Conservation (phyloP, 2,113 vertebrate genomes). For the Amazona guildingii region DNA sequence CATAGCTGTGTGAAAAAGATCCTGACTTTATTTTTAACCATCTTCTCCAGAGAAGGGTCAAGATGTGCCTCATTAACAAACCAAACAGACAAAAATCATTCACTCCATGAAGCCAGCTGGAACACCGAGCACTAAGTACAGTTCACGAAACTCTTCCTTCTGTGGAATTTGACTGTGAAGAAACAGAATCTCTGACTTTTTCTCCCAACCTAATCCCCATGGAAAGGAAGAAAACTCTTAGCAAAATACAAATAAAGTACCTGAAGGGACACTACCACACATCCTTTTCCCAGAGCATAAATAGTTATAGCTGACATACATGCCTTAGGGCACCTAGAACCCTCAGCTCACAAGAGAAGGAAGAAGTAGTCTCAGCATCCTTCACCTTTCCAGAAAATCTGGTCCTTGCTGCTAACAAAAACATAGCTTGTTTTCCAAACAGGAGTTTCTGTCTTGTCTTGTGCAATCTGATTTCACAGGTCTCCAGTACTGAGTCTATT, state of each 20-base stretch:
- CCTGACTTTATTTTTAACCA: neutral
- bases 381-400: constrained; percentile 62
- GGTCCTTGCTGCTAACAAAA: neutral
- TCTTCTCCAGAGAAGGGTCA: neutral
- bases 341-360: constrained; percentile 12
- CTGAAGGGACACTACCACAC: neutral
- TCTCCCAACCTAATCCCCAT: neutral
- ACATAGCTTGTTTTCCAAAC: neutral
- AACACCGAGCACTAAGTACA: neutral
- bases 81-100: neutral
- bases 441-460: neutral
- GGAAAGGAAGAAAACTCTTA: neutral
- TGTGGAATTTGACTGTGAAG: neutral
- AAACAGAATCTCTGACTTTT: neutral
- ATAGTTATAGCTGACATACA: neutral
- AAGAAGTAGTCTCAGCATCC: neutral
- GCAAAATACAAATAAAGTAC: neutral
- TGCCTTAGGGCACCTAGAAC: neutral
- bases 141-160: neutral
- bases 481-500: neutral
- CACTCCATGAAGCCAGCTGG: neutral
- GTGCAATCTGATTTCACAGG: neutral
- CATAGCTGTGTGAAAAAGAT: neutral
- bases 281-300: neutral
- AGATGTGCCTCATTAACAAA: neutral